phyloP scores from a whole-genome alignment of 1,140 invertebrate species.

The Scaptomyza hsui region DNA sequence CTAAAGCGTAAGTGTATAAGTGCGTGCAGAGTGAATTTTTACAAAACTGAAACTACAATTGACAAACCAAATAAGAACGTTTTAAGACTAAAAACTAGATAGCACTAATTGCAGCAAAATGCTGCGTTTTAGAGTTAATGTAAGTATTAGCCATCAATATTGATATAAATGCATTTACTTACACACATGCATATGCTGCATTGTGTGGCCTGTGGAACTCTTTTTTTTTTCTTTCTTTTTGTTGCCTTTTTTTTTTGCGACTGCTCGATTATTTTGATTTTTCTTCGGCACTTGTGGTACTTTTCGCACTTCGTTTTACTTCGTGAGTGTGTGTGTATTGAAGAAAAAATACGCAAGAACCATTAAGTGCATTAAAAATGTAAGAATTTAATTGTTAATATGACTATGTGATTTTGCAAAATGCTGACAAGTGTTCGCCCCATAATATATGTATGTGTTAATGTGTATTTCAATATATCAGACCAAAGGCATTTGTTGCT shows the following conservation, averaged over 20 bases:
- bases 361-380: slow-evolving; percentile 27
- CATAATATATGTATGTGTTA: slow-evolving; percentile 3
- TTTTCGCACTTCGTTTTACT: slow-evolving; percentile 51
- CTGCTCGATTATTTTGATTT: slow-evolving; percentile 49
- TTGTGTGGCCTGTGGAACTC: slow-evolving; percentile 43
- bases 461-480: slow-evolving; percentile 11
- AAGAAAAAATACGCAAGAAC: slow-evolving; percentile 24
- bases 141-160: slow-evolving; percentile 48
- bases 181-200: slow-evolving; percentile 35
- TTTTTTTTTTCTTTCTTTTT: slow-evolving; percentile 52
- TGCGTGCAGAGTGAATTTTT: slow-evolving; percentile 40
- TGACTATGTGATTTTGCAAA: slow-evolving; percentile 31
- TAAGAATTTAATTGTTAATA: slow-evolving; percentile 28
- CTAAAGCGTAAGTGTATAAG: slow-evolving; percentile 41
- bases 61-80: slow-evolving; percentile 46
- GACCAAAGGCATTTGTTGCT: slow-evolving; percentile 41
- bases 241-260: slow-evolving; percentile 53
- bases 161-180: slow-evolving; percentile 41
- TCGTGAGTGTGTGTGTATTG: slow-evolving; percentile 16
- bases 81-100: slow-evolving; percentile 32
- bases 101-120: slow-evolving; percentile 56
- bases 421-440: slow-evolving; percentile 17
- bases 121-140: slow-evolving; percentile 57
- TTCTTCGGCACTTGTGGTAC: slow-evolving; percentile 50
- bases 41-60: slow-evolving; percentile 44